These are phyloP conservation scores for Caenorhabditis sulstoni DNA, from an alignment of 2,888 invertebrate genomes.

Conservation along the genomic window DNA sequence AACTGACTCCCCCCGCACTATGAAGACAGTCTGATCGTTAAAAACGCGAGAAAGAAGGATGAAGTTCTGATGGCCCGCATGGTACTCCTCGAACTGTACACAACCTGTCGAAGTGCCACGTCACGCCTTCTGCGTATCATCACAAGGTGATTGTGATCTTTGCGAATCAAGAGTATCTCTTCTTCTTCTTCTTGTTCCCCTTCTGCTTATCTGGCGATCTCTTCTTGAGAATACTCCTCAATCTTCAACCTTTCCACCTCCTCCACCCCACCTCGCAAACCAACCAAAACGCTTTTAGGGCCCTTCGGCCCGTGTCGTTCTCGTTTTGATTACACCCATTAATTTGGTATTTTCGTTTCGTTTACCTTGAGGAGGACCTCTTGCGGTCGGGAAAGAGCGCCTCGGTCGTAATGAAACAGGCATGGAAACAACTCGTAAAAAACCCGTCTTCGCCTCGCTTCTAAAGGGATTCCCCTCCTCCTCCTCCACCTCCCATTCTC, in stretches of 20 bases:
- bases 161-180: no score
- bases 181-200: no score
- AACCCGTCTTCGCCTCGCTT: slow-evolving; percentile 35
- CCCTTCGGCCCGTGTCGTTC: no score
- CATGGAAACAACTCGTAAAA: slow-evolving; percentile 55
- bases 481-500: no score
- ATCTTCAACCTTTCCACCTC: slow-evolving; percentile 17
- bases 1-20: background rate
- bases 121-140: no score
- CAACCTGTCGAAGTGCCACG: no score
- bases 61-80: background rate
- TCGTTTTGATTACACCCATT: slow-evolving; percentile 44
- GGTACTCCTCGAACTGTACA: no score
- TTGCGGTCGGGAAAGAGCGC: slow-evolving; percentile 44
- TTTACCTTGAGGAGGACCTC: slow-evolving; percentile 38
- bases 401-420: slow-evolving; percentile 41
- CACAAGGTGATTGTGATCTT: no score
- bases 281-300: no score
- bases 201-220: background rate
- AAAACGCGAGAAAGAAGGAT: background rate
- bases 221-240: slow-evolving; percentile 3
- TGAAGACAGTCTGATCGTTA: slow-evolving; percentile 2
- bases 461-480: slow-evolving; percentile 29
- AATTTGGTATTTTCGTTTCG: slow-evolving; percentile 36
- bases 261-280: background rate